A percentile compares a stretch with the other conserved stretches of the same genome.
Conservation (phyloP, 2,797 vertebrate species). For the Taeniopygia guttata region DNA sequence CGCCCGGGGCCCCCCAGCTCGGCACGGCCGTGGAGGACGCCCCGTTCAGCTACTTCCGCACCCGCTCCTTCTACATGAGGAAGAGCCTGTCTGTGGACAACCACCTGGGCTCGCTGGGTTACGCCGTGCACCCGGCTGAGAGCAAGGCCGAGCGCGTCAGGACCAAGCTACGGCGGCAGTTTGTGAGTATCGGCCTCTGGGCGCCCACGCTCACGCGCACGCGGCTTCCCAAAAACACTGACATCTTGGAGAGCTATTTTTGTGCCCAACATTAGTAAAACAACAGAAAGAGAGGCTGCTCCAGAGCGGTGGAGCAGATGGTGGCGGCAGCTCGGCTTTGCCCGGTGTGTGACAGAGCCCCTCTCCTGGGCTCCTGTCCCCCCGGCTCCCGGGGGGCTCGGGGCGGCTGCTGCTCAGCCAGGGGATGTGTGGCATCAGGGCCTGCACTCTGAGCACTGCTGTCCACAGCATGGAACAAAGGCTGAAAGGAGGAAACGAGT, state of each 20-base stretch:
- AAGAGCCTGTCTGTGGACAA: slow-evolving; percentile 90
- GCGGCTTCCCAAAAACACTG: rapidly evolving
- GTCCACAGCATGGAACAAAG: background rate
- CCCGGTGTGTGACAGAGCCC: rapidly evolving
- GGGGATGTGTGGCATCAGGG: rapidly evolving
- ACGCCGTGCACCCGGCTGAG: slow-evolving; percentile 46
- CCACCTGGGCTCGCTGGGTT: slow-evolving; percentile 80
- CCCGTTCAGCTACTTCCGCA: slow-evolving; percentile 82
- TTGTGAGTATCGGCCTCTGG: slow-evolving; percentile 78
- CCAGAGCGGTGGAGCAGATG: background rate
- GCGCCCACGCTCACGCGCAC: rapidly evolving
- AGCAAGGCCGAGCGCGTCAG: slow-evolving; percentile 65
- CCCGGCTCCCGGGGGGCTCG: rapidly evolving
- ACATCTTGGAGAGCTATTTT: rapidly evolving
- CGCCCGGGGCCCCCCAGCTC: slow-evolving; percentile 45
- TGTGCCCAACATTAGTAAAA: rapidly evolving
- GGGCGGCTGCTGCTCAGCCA: rapidly evolving
- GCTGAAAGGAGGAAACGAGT: background rate
- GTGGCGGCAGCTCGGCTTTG: background rate
- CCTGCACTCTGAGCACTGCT: background rate
- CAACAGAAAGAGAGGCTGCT: background rate
- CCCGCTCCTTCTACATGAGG: slow-evolving; percentile 84
- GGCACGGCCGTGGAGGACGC: slow-evolving; percentile 73
- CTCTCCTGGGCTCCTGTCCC: background rate
- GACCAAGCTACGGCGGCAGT: slow-evolving; percentile 88